A percentile compares a stretch with the other conserved stretches of the same genome.
phyloP scores from a whole-genome alignment of 2,797 vertebrate genomes.

The Sebastes elongatus region DNA sequence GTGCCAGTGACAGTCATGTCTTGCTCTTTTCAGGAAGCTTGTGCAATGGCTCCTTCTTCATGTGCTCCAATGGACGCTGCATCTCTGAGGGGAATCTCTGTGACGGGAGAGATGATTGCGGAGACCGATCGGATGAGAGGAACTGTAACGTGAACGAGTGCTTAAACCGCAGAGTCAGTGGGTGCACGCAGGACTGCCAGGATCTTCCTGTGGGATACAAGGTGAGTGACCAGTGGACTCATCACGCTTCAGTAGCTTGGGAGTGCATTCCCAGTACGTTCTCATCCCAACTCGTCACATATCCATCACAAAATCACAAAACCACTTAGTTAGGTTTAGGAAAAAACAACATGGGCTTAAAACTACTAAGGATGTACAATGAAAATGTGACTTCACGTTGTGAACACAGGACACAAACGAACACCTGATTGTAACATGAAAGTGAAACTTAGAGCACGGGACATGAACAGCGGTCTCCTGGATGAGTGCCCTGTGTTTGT shows the following conservation, averaged over 20 bases:
- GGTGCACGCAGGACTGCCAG: constrained; percentile 96
- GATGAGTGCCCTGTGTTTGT: too few relatives aligned
- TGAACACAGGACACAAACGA: too few relatives aligned
- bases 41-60: constrained; percentile 88
- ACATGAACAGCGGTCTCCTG: too few relatives aligned
- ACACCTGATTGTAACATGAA: too few relatives aligned
- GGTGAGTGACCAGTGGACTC: constrained; percentile 77
- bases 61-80: constrained; percentile 96
- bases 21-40: constrained; percentile 82
- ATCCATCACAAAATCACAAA: too few relatives aligned
- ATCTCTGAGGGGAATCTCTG: constrained; percentile 89
- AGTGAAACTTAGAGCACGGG: too few relatives aligned
- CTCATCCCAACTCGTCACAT: too few relatives aligned
- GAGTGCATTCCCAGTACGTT: too few relatives aligned
- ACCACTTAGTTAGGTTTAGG: too few relatives aligned
- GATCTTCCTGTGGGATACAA: constrained; percentile 95
- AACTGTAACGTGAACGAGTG: constrained; percentile 97
- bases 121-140: constrained; percentile 93
- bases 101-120: constrained; percentile 91
- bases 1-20: constrained; percentile 36
- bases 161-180: constrained; percentile 93
- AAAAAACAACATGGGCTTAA: too few relatives aligned
- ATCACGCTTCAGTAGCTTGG: background rate
- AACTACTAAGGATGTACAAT: too few relatives aligned
- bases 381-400: too few relatives aligned